These are phyloP conservation scores for Coranthus polyacanthus DNA, from an alignment of 2,797 vertebrate genomes.

Conservation along the genomic window DNA sequence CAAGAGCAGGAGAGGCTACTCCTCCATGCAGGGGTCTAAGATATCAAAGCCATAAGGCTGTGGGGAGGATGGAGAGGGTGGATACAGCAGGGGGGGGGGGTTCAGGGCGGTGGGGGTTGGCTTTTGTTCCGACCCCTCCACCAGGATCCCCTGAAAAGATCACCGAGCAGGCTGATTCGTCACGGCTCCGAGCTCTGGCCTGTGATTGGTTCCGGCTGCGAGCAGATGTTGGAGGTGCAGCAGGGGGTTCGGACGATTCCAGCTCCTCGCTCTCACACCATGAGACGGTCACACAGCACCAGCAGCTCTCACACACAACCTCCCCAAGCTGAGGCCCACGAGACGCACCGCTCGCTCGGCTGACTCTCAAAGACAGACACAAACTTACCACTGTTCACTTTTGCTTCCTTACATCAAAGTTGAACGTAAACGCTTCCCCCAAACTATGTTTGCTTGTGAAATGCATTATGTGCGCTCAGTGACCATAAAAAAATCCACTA, in stretches of 20 bases:
- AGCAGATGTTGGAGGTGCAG: constrained; percentile 87
- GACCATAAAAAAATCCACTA: constrained; percentile 57
- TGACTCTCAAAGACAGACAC: constrained; percentile 70
- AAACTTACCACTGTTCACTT: constrained; percentile 44
- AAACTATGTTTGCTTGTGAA: constrained; percentile 37
- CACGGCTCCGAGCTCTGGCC: constrained; percentile 70
- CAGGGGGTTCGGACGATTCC: constrained; percentile 81
- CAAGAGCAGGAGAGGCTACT: constrained; percentile 66
- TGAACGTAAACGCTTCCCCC: constrained; percentile 32
- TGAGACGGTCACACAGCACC: constrained; percentile 68
- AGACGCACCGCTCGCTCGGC: constrained; percentile 53
- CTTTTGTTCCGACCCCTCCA: constrained; percentile 85
- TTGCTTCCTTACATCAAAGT: constrained; percentile 56
- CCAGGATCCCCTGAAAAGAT: constrained; percentile 87
- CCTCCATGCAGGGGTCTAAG: constrained; percentile 84
- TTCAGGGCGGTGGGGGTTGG: constrained; percentile 56
- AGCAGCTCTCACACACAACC: constrained; percentile 65
- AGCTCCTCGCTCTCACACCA: constrained; percentile 72
- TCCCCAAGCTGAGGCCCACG: constrained; percentile 53
- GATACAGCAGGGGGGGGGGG: constrained; percentile 62
- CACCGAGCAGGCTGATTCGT: constrained; percentile 84
- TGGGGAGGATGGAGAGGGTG: constrained; percentile 74
- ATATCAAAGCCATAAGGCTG: constrained; percentile 85
- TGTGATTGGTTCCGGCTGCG: constrained; percentile 81
- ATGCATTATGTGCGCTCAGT: constrained; percentile 57